Evolutionary conservation across 2,113 vertebrate species (phyloP).

Genomic region (Sander vitreus): DNA sequence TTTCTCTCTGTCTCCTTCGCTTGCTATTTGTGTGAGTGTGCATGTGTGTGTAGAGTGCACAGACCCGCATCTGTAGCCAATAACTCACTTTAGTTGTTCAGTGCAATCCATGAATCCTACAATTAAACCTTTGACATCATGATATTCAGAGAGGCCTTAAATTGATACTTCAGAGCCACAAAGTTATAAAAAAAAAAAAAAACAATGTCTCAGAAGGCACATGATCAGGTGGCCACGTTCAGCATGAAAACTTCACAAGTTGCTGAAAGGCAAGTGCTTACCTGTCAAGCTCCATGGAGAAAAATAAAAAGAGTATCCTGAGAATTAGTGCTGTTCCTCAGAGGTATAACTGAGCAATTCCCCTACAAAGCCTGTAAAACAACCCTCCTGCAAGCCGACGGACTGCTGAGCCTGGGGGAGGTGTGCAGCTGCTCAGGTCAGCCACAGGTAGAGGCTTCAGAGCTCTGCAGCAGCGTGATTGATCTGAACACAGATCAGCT

Average conservation of each 20-base stretch:
- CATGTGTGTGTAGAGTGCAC: neutral
- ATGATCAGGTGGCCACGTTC: conserved; percentile 33
- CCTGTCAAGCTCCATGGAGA: conserved; percentile 74
- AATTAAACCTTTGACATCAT: neutral
- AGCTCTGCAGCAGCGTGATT: conserved; percentile 23
- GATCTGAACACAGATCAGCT: conserved; percentile 37
- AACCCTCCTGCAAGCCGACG: conserved; percentile 15
- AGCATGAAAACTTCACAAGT: conserved; percentile 21
- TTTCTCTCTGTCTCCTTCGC: neutral
- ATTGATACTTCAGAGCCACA: neutral
- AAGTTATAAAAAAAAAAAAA: conserved; percentile 7
- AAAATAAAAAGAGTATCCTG: conserved; percentile 40
- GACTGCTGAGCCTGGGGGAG: conserved; percentile 2
- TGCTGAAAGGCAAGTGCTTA: conserved; percentile 52
- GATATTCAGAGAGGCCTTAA: neutral
- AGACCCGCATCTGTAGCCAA: neutral
- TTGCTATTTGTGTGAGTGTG: conserved; percentile 4
- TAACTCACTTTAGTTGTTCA: conserved; percentile 32
- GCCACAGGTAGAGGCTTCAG: conserved; percentile 40
- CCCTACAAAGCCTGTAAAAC: conserved; percentile 29
- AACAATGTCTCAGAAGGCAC: conserved; percentile 42
- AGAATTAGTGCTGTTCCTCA: conserved; percentile 23
- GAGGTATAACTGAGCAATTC: conserved; percentile 30
- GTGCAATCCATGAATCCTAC: conserved; percentile 2
- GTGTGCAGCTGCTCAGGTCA: conserved; percentile 30